Base-by-base conservation (phyloP, 2,888 invertebrate species). In the Drosophila recens region DNA sequence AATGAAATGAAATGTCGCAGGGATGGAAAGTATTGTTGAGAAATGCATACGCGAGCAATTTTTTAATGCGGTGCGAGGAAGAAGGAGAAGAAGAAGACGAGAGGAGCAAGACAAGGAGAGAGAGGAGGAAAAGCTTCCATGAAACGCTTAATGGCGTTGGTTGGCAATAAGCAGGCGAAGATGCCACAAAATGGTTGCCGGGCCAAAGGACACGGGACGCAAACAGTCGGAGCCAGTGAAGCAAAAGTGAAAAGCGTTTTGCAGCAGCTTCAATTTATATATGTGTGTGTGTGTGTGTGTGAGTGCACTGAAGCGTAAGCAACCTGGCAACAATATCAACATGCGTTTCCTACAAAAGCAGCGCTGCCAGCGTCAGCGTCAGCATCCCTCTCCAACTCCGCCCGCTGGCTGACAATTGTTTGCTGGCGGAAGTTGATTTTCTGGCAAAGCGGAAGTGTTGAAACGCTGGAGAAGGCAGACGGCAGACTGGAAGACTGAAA, bases 221-320 rank as follows among this genome's bases (percentile, higher is more conserved):
- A 45, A 52, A 45, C 43, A 53, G 61, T 38, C 56, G 42, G 34
- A 70, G 57, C 53, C 83, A 83, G 52, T 75, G 87, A 75, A 78
- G 87, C 82, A 83, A 89, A 89, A 87, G 67, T 73, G 75, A 89
- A 86, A 88, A 79, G 86, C 88, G 88, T 88, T 88, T 69, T 80
- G 74, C 68, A 78, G 68, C 65, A 74, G 83, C 72, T 72, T 63
- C 61, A 68, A 68, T 68, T 74, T 68, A 48, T 74, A 34, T 45
- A 27, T 53, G 15, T 63, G 36, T 57, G 27, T 33, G 15, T 45
- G 46, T 34, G 15, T 40, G 43, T 54, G n/a, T 64, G 30, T 53
- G 67, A 54, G 66, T 72, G 80, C 72, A 88, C 38, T 82, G 73
- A 73, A 79, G 88, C 73, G 73, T 67, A 56, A 82, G 77, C 72